These are phyloP conservation scores for Crocallis elinguaria DNA, from an alignment of 2,888 invertebrate genomes.

Conservation along the genomic window DNA sequence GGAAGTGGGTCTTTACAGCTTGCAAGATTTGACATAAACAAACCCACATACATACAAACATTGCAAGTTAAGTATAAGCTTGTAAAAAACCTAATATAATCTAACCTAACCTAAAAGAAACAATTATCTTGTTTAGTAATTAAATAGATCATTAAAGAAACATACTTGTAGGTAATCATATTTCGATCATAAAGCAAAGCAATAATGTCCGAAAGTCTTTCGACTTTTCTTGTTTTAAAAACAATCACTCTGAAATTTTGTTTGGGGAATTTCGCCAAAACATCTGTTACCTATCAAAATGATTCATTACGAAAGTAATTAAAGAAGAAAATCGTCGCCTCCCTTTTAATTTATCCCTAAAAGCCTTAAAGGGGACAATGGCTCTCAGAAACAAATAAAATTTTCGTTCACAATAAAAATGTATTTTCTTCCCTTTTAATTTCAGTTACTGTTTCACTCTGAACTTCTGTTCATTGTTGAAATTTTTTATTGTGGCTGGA, in stretches of 20 bases:
- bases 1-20: too few species aligned
- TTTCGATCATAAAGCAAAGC: too few species aligned
- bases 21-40: too few species aligned
- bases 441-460: slow-evolving; percentile 13
- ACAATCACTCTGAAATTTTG: slow-evolving; percentile 23
- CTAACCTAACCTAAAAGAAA: too few species aligned
- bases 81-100: too few species aligned
- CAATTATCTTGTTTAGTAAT: too few species aligned
- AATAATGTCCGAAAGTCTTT: too few species aligned
- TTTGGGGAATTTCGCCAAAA: slow-evolving; percentile 34
- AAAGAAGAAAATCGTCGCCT: slow-evolving; percentile 50
- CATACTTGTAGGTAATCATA: too few species aligned
- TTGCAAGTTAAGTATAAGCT: too few species aligned
- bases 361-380: slow-evolving; percentile 43
- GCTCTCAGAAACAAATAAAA: slow-evolving; percentile 40
- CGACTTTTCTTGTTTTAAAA: slow-evolving; percentile 2
- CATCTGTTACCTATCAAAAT: slow-evolving; percentile 49
- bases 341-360: slow-evolving; percentile 48
- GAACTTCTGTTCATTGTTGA: slow-evolving; percentile 9
- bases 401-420: slow-evolving; percentile 41
- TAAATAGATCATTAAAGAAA: too few species aligned
- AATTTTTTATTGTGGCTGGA: slow-evolving; percentile 15
- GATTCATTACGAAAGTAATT: slow-evolving; percentile 61
- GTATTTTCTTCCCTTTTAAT: slow-evolving; percentile 24
- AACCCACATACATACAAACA: too few species aligned